Base-by-base conservation (phyloP, 2,888 invertebrate genomes). In the Reticulitermes lucifugus region DNA sequence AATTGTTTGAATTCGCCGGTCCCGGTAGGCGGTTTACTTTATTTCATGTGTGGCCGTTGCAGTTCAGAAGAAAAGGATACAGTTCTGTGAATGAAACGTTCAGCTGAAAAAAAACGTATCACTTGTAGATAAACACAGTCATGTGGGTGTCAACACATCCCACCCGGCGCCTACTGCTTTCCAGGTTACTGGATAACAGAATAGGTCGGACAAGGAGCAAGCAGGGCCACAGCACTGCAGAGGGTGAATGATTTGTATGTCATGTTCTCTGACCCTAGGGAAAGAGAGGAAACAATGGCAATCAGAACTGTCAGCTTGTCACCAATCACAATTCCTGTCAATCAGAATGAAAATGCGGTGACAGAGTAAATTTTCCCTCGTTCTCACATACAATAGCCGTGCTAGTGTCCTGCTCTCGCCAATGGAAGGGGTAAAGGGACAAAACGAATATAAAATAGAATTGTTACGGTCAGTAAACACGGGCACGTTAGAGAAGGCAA, bases 281-380 rank as follows among this genome's bases (percentile, higher is more conserved):
- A 41, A 14, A 18, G 73, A 73, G 73, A 73, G 73, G 73, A 73
- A 73, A 41, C 73, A 73, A 73, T 73, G 73, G 73, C 73, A 73
- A 73, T 73, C 73, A 73, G 73, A 73, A 73, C 73, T 73, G 73
- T 73, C 73, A 55, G 81, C 81, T 60, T 81, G 81, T 81, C 81
- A 60, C 81, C 81, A 81, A 81, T 81, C 81, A 81, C 81, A 81
- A 81, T 55, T 41, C 60, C 60, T 81, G 81, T 81, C 81, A 81
- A 60, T 81, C 81, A 81, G 59, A 55, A 35, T 79, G 51, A 46
- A 65, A 55, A 29, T 79, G 79, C 25, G 79, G 79, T 81, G 81
- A 81, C 81, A 81, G 81, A 81, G 35, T 41, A 60, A 81, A 81
- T 81, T 81, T 60, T 41, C 35, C 73, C 29, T 29, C 25, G 12